A percentile compares a stretch with the other conserved stretches of the same genome.
Evolutionary conservation across 37 sponge, comb jelly and placozoan genomes (phyloP).

Genomic region (Crambe crambe): DNA sequence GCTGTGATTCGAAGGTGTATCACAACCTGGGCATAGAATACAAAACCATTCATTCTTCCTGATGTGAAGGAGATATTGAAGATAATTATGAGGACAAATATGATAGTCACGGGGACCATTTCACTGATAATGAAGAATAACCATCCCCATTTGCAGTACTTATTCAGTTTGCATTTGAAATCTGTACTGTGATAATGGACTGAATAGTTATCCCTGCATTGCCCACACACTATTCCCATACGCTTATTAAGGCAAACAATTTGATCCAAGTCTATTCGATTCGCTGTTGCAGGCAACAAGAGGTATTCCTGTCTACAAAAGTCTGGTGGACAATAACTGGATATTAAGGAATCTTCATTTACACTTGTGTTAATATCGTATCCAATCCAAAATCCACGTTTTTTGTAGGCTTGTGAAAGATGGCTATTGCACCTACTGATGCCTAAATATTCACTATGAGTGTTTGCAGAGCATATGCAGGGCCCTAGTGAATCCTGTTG

Average conservation of each 20-base stretch:
- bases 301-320: neutral
- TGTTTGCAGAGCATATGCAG: conserved; percentile 26
- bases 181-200: conserved; percentile 26
- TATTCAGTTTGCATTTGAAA: neutral
- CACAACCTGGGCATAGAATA: conserved; percentile 44
- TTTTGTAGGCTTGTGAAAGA: conserved; percentile 1
- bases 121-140: conserved; percentile 42
- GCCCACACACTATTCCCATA: conserved; percentile 18
- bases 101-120: conserved; percentile 36
- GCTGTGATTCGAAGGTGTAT: neutral
- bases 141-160: conserved; percentile 30
- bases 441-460: neutral
- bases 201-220: conserved; percentile 20
- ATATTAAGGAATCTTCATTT: conserved; percentile 13
- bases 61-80: conserved; percentile 56
- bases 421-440: neutral
- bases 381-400: conserved; percentile 30
- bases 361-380: neutral
- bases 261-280: conserved; percentile 1
- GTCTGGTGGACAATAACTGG: neutral
- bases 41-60: conserved; percentile 30
- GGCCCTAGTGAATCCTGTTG: neutral
- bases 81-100: conserved; percentile 37
- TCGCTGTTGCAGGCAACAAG: neutral
- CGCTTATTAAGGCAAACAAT: conserved; percentile 14